Conservation (phyloP, 2,113 vertebrate species). For the Upupa epops region DNA sequence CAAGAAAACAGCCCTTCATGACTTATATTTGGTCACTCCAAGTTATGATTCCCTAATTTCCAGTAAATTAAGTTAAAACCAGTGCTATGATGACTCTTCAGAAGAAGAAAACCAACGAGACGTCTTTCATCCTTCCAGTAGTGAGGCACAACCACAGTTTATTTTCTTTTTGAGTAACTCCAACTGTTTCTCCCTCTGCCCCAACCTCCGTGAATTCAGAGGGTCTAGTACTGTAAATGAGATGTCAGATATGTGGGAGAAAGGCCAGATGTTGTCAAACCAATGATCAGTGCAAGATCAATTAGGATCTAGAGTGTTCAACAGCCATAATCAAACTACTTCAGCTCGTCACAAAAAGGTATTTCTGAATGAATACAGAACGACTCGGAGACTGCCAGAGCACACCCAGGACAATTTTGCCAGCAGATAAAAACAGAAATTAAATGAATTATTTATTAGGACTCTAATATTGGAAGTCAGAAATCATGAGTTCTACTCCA, state of each 20-base stretch:
- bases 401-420: background rate
- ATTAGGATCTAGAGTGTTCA: background rate
- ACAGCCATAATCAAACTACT: background rate
- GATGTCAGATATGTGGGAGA: background rate
- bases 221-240: background rate
- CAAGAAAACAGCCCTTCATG: background rate
- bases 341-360: background rate
- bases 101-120: background rate
- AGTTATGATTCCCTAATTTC: background rate
- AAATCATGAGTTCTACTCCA: background rate
- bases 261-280: background rate
- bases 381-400: background rate
- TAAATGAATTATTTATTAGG: slow-evolving; percentile 57
- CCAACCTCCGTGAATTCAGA: background rate
- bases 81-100: background rate
- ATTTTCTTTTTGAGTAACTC: background rate
- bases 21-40: background rate
- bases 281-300: background rate
- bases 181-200: background rate
- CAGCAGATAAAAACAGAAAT: slow-evolving; percentile 49
- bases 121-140: background rate
- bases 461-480: background rate
- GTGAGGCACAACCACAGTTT: background rate
- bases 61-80: background rate
- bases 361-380: background rate